Base-by-base conservation (phyloP, 2,888 invertebrate genomes). In the Coenonympha glycerion region DNA sequence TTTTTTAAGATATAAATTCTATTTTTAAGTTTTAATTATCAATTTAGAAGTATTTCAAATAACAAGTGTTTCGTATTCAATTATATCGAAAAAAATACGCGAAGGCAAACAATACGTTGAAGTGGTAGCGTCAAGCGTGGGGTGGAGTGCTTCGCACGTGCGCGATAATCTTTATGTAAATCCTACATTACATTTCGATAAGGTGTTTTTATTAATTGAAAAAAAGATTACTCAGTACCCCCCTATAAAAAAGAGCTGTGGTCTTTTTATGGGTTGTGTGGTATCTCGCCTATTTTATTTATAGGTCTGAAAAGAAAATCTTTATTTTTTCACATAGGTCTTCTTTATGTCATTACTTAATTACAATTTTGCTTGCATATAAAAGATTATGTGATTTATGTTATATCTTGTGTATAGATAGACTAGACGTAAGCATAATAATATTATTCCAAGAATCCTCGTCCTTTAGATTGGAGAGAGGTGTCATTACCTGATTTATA, bases 131-230 rank as follows among this genome's bases (percentile, higher is more conserved):
- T n/a, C n/a, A n/a, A n/a, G n/a, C 57, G 60, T 59, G 61, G 58
- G 53, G 61, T 26, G 36, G 40, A 44, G 13, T 22, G 21, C 24
- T 34, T 16, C 57, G 70, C 83, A 83, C 83, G 85, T 86, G 85
- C 71, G 56, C 68, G 57, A 60, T 79, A 79, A 82, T 80, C 78
- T 69, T 50, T 73, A 74, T 76, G 77, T 80, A 79, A 82, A 81
- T 82, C 81, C 78, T 66, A 71, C 66, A 78, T 75, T 76, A 79
- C 73, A 72, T 73, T 78, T 68, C 62, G 81, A 85, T 85, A 84
- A 81, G 74, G 77, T 73, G 73, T 80, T 79, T 81, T 79, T 76
- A 76, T 69, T 84, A 83, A 86, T 85, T 79, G 81, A 79, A 84
- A 85, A 80, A 83, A 62, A 73, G 79, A 83, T 83, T 81, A 78